These are phyloP conservation scores for Esox masquinongy DNA, from an alignment of 2,797 vertebrate genomes.

Conservation along the genomic window DNA sequence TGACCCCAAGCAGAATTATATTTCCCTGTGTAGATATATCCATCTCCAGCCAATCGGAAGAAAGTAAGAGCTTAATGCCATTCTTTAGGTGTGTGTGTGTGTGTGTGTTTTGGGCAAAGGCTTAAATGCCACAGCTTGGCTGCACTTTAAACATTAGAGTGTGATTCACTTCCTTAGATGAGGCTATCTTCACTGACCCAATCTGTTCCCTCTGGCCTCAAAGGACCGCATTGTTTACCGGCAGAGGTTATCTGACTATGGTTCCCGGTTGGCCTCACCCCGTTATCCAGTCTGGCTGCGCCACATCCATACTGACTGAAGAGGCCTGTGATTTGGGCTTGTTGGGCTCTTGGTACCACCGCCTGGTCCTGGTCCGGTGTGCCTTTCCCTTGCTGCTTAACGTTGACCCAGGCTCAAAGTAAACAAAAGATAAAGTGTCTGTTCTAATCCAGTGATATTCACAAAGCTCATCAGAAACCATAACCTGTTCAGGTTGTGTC, in stretches of 20 bases:
- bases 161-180: not conserved
- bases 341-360: no score
- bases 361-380: no score
- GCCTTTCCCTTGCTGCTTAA: no score
- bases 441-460: no score
- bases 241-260: not conserved
- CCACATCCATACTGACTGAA: not conserved
- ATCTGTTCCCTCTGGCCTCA: not conserved
- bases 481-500: no score
- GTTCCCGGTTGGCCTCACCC: not conserved
- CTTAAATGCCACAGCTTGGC: not conserved
- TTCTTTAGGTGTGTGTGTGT: not conserved
- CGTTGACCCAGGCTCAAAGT: no score
- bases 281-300: not conserved
- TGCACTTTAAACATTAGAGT: not conserved
- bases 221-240: not conserved
- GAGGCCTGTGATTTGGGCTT: not conserved
- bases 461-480: no score
- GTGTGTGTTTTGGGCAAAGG: not conserved
- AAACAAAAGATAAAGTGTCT: no score
- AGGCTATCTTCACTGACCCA: not conserved
- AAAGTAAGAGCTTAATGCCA: not conserved
- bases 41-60: not conserved
- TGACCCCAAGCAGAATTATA: not conserved
- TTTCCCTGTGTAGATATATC: conserved; percentile 5